phyloP scores from a whole-genome alignment of 2,113 vertebrate genomes.

The Pseudorhombus dupliciocellatus region DNA sequence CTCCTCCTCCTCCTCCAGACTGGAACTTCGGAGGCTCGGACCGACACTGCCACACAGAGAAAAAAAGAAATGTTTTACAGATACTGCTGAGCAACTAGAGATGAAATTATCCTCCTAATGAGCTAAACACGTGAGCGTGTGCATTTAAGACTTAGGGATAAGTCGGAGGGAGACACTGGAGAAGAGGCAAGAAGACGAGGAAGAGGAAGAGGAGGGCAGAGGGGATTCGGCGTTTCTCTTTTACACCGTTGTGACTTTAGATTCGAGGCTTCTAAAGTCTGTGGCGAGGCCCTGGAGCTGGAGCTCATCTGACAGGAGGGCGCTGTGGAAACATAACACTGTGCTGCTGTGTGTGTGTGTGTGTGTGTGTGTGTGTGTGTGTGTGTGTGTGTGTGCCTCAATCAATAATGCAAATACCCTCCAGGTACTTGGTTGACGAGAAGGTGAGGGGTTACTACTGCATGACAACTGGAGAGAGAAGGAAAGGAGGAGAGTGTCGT shows the following conservation, averaged over 20 bases:
- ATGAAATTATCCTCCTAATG: background rate
- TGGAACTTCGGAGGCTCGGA: slow-evolving; percentile 57
- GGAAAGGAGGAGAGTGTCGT: slow-evolving; percentile 9
- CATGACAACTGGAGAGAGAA: slow-evolving; percentile 15
- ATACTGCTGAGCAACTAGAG: too few species aligned
- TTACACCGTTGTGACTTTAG: background rate
- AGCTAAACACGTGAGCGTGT: background rate
- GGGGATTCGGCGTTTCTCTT: background rate
- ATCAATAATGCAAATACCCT: slow-evolving; percentile 76
- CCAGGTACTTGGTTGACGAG: slow-evolving; percentile 52
- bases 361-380: slow-evolving; percentile 39
- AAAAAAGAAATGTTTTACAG: background rate
- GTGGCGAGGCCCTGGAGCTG: slow-evolving; percentile 9
- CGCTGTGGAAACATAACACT: slow-evolving; percentile 67
- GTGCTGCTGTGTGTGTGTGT: slow-evolving; percentile 26
- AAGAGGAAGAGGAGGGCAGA: background rate
- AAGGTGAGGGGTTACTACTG: slow-evolving; percentile 33
- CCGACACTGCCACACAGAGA: slow-evolving; percentile 52
- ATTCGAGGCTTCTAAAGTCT: slow-evolving; percentile 1
- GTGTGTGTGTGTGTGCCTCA: slow-evolving; percentile 40
- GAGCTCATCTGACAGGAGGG: slow-evolving; percentile 56
- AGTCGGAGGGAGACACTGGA: background rate
- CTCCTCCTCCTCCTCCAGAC: slow-evolving; percentile 75
- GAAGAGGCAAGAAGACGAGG: background rate
- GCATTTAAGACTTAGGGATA: too few species aligned